These are phyloP conservation scores for Hirundichthys speculiger DNA, from an alignment of 2,113 vertebrate species.

Conservation along the genomic window DNA sequence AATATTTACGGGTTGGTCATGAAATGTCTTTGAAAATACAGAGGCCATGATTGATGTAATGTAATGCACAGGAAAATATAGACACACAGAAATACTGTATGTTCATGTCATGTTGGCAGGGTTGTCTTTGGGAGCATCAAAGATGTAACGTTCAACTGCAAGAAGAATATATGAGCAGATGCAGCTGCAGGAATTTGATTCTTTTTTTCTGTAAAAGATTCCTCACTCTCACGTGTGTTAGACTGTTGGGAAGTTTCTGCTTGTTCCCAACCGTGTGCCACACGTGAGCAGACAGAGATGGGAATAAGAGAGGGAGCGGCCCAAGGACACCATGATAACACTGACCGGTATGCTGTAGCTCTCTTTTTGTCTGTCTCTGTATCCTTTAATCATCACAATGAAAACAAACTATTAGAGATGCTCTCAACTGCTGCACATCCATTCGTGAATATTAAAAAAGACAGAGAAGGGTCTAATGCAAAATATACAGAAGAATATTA, in stretches of 20 bases:
- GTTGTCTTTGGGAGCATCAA: too few species aligned
- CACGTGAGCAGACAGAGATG: slow-evolving; percentile 28
- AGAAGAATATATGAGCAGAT: slow-evolving; percentile 1
- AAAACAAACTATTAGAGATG: slow-evolving; percentile 11
- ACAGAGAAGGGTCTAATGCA: not conserved
- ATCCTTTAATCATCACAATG: not conserved
- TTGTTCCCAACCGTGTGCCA: slow-evolving; percentile 38
- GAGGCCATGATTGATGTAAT: too few species aligned
- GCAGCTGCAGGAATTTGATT: not conserved
- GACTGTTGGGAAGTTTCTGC: slow-evolving; percentile 7
- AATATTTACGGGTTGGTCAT: too few species aligned
- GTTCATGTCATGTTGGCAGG: too few species aligned
- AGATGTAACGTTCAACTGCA: too few species aligned
- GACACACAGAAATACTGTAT: too few species aligned
- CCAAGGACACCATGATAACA: slow-evolving; percentile 58
- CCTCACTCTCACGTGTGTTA: too few species aligned
- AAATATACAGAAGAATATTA: slow-evolving; percentile 3
- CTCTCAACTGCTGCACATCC: not conserved
- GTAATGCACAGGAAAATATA: too few species aligned
- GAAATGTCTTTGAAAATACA: too few species aligned
- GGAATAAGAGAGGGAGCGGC: slow-evolving; percentile 46
- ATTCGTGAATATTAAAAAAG: not conserved
- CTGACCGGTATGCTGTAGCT: slow-evolving; percentile 26
- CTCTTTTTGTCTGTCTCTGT: slow-evolving; percentile 10
- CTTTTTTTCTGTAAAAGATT: too few species aligned